These are phyloP conservation scores for Latrodectus geometricus DNA, from an alignment of 1,140 invertebrate species.

Conservation along the genomic window DNA sequence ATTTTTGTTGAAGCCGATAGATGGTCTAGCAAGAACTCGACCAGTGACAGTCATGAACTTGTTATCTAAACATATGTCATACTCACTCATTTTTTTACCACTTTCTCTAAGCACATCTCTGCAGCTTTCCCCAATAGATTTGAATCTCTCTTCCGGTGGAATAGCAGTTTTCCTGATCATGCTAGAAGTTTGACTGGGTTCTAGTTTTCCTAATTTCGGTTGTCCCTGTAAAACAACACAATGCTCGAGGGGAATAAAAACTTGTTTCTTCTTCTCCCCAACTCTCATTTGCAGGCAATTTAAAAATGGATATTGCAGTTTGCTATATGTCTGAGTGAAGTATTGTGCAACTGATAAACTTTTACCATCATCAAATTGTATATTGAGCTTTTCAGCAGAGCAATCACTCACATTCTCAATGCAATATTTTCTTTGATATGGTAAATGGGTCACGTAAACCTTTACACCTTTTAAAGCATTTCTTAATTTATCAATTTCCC, in stretches of 20 bases:
- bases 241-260: constrained; percentile 67
- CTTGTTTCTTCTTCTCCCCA: too few relatives aligned
- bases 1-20: neutral
- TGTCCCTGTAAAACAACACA: constrained; percentile 66
- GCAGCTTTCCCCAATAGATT: neutral
- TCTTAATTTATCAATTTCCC: constrained; percentile 21
- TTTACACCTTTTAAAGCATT: constrained; percentile 54
- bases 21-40: neutral
- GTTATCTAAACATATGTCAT: neutral
- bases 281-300: constrained; percentile 67
- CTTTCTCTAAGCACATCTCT: neutral
- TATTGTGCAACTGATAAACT: constrained; percentile 26
- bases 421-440: constrained; percentile 43
- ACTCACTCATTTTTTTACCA: neutral
- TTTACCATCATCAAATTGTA: neutral
- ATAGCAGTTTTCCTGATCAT: constrained; percentile 65
- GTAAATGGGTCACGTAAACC: constrained; percentile 62
- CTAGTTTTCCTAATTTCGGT: constrained; percentile 49
- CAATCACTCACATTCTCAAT: neutral
- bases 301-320: constrained; percentile 65
- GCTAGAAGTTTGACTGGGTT: constrained; percentile 16
- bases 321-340: neutral
- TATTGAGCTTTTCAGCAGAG: neutral
- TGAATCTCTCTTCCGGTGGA: constrained; percentile 64
- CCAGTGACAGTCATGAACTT: neutral